These are phyloP conservation scores for Diploptera punctata DNA, from an alignment of 2,888 invertebrate genomes.

Conservation along the genomic window DNA sequence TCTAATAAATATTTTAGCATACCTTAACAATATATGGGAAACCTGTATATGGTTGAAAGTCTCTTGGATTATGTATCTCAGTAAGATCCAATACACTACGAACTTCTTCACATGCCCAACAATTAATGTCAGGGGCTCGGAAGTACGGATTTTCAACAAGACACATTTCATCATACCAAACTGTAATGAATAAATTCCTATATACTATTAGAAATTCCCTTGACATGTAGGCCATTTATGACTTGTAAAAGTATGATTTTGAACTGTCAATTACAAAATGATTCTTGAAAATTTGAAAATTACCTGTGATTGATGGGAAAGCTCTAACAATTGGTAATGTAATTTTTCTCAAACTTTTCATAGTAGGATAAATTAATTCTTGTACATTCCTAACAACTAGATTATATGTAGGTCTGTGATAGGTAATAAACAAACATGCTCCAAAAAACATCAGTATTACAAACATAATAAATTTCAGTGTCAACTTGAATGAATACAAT, in stretches of 20 bases:
- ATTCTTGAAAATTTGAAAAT: too few relatives aligned
- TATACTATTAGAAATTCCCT: slow-evolving; percentile 7
- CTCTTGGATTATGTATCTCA: slow-evolving; percentile 60
- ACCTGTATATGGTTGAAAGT: slow-evolving; percentile 59
- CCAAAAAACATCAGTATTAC: slow-evolving; percentile 49
- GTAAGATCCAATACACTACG: slow-evolving; percentile 71
- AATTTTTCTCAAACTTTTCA: slow-evolving; percentile 73
- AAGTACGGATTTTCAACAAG: slow-evolving; percentile 85
- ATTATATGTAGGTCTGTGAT: slow-evolving; percentile 70
- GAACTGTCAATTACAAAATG: too few relatives aligned
- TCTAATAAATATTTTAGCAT: slow-evolving; percentile 41
- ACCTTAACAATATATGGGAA: slow-evolving; percentile 64
- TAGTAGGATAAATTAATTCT: slow-evolving; percentile 80
- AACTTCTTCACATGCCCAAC: slow-evolving; percentile 80
- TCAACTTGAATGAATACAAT: background rate
- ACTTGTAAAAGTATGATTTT: too few relatives aligned
- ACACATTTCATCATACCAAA: slow-evolving; percentile 85
- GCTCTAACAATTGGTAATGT: slow-evolving; percentile 77
- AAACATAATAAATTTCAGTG: slow-evolving; percentile 40
- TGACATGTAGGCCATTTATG: background rate
- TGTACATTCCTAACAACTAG: slow-evolving; percentile 75
- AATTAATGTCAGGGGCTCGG: slow-evolving; percentile 80
- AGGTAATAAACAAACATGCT: slow-evolving; percentile 57
- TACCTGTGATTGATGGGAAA: slow-evolving; percentile 78
- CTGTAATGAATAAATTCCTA: too few relatives aligned